Evolutionary conservation across 1,140 invertebrate genomes (phyloP), one percentile per base, ranked within the genome.

Genomic region (Papilio glaucus): DNA sequence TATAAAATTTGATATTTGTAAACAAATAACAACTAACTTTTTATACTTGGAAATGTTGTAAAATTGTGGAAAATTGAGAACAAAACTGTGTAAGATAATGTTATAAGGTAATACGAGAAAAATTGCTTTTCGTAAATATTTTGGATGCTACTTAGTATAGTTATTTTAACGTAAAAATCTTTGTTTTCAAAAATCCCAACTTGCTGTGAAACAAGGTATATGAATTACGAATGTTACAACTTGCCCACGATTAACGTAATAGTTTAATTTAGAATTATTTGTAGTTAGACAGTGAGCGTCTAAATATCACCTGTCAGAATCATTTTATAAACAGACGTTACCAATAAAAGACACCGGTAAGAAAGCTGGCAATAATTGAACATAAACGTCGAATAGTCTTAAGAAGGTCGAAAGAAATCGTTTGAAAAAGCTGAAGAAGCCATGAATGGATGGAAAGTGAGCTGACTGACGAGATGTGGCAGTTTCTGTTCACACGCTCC

Each of bases 401-500:
- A 80, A 87, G 83, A 85, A 84, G 81, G 80, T 73, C 72, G 83
- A 87, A 91, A 90, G 89, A 92, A 92, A 92, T 91, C 89, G 85
- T 79, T 83, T 83, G 81, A 89, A 91, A 92, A 92, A 92, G 79
- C 85, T 86, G 85, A 76, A 84, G 84, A 81, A 81, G 79, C 90
- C 89, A 87, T 90, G 89, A 92, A 92, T 92, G 90, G 90, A 84
- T 91, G 89, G 90, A 92, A 92, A 92, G 90, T 88, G 86, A 88
- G 87, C 80, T 84, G 80, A 75, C 82, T 76, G 85, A 78, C 84
- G 80, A 88, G 81, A 84, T 80, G 76, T 77, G 72, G 81, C 45
- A 81, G 82, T 90, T 89, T 92, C 85, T 87, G 89, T 91, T 92
- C 90, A 85, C 90, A 91, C 90, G 90, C 81, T 82, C 74, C 77